Conservation (phyloP, 1,140 invertebrate species). For the Belonocnema kinseyi region DNA sequence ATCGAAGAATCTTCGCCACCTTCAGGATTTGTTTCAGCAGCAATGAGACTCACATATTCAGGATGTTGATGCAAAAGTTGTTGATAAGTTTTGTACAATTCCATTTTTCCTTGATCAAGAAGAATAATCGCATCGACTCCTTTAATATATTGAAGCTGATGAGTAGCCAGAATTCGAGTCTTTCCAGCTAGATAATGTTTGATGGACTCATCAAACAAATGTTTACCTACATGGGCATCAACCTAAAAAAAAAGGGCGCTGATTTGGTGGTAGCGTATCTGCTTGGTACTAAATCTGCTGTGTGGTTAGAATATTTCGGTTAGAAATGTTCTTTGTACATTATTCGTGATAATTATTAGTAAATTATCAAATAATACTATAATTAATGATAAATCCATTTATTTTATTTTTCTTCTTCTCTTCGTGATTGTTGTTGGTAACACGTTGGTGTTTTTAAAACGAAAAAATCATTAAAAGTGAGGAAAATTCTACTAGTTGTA, state of each 20-base stretch:
- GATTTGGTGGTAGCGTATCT: no score
- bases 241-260: constrained; percentile 64
- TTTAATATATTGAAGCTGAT: constrained; percentile 91
- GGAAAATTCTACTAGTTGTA: no score
- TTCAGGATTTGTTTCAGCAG: constrained; percentile 63
- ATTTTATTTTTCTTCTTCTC: no score
- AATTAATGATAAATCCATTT: no score
- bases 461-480: no score
- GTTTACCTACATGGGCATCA: constrained; percentile 84
- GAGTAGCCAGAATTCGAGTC: constrained; percentile 88
- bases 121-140: constrained; percentile 87
- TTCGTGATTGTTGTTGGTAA: no score
- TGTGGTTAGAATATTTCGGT: no score
- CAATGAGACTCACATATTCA: constrained; percentile 63
- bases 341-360: no score
- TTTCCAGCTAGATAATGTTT: constrained; percentile 71
- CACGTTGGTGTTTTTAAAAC: no score
- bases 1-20: constrained; percentile 64
- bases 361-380: no score
- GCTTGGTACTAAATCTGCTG: no score
- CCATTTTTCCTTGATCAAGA: constrained; percentile 82
- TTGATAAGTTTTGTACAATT: constrained; percentile 75
- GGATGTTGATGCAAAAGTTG: constrained; percentile 74
- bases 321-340: no score
- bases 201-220: constrained; percentile 84